Conservation (phyloP, 1,140 invertebrate species). For the Liolophura sinensis region DNA sequence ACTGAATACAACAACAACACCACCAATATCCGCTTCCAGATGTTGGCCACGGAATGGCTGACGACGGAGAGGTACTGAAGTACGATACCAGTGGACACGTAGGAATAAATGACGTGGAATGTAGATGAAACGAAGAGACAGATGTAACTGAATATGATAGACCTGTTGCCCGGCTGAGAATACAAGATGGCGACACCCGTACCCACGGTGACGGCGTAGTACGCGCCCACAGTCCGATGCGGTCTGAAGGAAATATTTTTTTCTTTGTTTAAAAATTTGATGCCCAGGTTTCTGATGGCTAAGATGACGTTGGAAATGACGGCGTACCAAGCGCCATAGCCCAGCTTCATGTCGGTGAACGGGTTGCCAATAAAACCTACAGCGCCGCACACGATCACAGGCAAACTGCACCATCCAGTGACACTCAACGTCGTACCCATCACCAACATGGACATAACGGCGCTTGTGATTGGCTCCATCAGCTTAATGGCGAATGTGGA, state of each 20-base stretch:
- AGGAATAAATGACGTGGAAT: slow-evolving; percentile 29
- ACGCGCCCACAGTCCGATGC: no score
- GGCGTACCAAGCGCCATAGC: slow-evolving; percentile 8
- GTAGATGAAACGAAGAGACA: slow-evolving; percentile 2
- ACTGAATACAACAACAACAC: slow-evolving; percentile 19
- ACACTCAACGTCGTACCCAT: not conserved
- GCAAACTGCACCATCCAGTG: slow-evolving; percentile 3
- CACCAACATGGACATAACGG: slow-evolving; percentile 10
- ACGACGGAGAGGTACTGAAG: slow-evolving; percentile 22
- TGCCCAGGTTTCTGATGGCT: slow-evolving; percentile 15
- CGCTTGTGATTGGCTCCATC: slow-evolving; percentile 18
- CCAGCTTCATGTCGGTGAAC: not conserved
- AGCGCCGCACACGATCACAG: slow-evolving; percentile 15
- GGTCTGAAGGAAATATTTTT: no score
- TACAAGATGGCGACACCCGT: no score
- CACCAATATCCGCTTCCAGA: slow-evolving; percentile 26
- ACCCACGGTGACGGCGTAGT: no score
- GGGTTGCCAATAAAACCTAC: slow-evolving; percentile 13
- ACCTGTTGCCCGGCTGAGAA: no score
- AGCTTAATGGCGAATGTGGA: slow-evolving; percentile 25
- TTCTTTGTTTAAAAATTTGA: no score
- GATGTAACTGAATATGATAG: no score
- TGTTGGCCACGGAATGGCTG: slow-evolving; percentile 25
- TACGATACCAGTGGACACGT: slow-evolving; percentile 24
- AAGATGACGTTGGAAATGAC: slow-evolving; percentile 18